A percentile compares a stretch with the other conserved stretches of the same genome.
phyloP scores from a whole-genome alignment of 1,140 invertebrate species.

The Ceratina australensis region DNA sequence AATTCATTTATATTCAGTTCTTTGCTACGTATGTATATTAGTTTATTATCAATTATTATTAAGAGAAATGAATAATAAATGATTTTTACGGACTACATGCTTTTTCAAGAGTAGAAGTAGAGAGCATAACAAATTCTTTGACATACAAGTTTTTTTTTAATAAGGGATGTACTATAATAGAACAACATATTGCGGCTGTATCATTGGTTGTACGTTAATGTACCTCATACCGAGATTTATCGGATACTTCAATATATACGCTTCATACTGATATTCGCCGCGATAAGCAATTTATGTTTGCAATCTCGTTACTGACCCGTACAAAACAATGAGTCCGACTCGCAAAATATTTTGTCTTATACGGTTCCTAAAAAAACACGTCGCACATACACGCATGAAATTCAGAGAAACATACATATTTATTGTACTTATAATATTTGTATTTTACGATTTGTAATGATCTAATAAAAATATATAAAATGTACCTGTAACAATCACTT shows the following conservation, averaged over 20 bases:
- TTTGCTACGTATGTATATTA: too few species aligned
- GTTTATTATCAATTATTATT: too few species aligned
- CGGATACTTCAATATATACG: neutral
- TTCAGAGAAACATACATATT: conserved; percentile 4
- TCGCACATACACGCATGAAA: conserved; percentile 3
- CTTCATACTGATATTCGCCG: neutral
- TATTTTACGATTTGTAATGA: neutral
- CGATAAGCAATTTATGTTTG: neutral
- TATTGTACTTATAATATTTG: conserved; percentile 19
- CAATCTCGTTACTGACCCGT: neutral
- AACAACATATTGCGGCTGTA: too few species aligned
- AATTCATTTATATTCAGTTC: too few species aligned
- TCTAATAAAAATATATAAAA: neutral
- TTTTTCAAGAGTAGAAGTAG: too few species aligned
- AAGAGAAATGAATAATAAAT: too few species aligned
- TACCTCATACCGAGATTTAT: too few species aligned
- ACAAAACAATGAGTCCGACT: neutral
- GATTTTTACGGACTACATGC: too few species aligned
- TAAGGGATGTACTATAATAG: too few species aligned
- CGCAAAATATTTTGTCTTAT: neutral
- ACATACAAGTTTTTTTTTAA: too few species aligned
- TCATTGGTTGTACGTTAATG: too few species aligned
- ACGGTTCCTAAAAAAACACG: neutral
- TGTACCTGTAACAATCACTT: neutral
- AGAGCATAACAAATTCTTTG: too few species aligned